Base-by-base conservation (phyloP, 2,113 vertebrate species). In the Mormyrus iriodes region DNA sequence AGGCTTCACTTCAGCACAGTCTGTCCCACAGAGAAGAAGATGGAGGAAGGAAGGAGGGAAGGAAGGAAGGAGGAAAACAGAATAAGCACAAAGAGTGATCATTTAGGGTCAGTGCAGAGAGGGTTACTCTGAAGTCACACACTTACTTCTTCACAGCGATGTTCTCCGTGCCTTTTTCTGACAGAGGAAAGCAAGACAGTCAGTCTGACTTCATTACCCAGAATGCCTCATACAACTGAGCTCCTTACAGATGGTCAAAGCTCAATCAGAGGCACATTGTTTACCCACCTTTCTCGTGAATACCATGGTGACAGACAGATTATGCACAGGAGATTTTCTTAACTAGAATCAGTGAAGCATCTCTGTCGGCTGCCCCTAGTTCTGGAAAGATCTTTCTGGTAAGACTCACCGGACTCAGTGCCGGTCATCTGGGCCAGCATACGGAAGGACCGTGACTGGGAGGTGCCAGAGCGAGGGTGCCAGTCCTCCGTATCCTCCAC, bases 401-500 rank as follows among this genome's bases (percentile, higher is more conserved):
- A 90, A 48, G 0, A 95, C 97, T 93, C 89, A 99, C 98, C 91
- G 0, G 96, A 97, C 91, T 99, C 97, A 0, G 98, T 99, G 91
- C 98, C 98, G 0, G 98, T 99, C 92, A 99, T 98, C 90, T 99
- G 98, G 85, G 98, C 98, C 35, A 99, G 97, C 92, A 99, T 99
- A 6, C 96, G 96, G 95, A 99, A 99, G 31, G 98, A 99, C 88
- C 98, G 97, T 24, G 98, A 99, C 93, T 99, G 98, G 48, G 96
- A 96, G 0, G 97, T 98, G 55, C 98, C 97, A 0, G 97, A 96
- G 4, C 97, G 94, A 0, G 98, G 97, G 7, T 96, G 97, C 98
- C 98, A 99, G 91, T 99, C 98, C 91, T 99, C 98, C 0, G 98
- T 98, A 91, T 99, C 98, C 90, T 99, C 98, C 0, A 99, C 98